Evolutionary conservation across 2,888 invertebrate genomes (phyloP).

Genomic region (Lycia hirtaria): DNA sequence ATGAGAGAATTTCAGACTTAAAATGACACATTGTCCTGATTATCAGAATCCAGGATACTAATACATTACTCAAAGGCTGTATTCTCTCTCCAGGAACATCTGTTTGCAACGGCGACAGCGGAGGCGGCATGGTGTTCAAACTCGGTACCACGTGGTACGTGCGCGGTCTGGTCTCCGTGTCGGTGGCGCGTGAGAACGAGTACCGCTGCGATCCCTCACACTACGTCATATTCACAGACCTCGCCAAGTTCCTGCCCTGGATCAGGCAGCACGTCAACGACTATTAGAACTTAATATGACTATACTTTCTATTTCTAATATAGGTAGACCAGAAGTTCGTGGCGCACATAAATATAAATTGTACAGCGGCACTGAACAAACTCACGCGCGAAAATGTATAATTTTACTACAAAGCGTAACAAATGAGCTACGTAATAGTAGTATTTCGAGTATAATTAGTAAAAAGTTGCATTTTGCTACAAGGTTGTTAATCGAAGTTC

Average conservation of each 20-base stretch:
- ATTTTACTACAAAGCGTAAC: too few species aligned
- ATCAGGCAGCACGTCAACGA: conserved; percentile 64
- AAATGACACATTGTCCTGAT: too few species aligned
- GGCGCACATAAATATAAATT: background rate
- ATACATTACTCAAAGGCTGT: background rate
- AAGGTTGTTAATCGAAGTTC: too few species aligned
- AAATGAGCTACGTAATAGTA: too few species aligned
- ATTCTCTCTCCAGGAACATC: conserved; percentile 76
- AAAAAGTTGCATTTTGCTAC: too few species aligned
- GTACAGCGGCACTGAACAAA: too few species aligned
- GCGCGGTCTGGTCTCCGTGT: conserved; percentile 84
- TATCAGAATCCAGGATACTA: too few species aligned
- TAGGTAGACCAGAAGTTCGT: background rate
- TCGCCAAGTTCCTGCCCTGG: conserved; percentile 85
- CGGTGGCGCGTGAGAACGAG: conserved; percentile 84
- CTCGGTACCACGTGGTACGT: conserved; percentile 72
- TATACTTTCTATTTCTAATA: background rate
- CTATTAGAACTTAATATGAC: conserved; percentile 39
- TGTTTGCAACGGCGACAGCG: conserved; percentile 85
- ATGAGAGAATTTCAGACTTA: too few species aligned
- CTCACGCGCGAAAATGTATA: too few species aligned
- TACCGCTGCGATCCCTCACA: conserved; percentile 85
- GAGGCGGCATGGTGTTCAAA: conserved; percentile 81
- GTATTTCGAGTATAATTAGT: too few species aligned
- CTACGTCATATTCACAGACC: conserved; percentile 87